Conservation (phyloP, 1,140 invertebrate species). For the Tetraneura akinire region DNA sequence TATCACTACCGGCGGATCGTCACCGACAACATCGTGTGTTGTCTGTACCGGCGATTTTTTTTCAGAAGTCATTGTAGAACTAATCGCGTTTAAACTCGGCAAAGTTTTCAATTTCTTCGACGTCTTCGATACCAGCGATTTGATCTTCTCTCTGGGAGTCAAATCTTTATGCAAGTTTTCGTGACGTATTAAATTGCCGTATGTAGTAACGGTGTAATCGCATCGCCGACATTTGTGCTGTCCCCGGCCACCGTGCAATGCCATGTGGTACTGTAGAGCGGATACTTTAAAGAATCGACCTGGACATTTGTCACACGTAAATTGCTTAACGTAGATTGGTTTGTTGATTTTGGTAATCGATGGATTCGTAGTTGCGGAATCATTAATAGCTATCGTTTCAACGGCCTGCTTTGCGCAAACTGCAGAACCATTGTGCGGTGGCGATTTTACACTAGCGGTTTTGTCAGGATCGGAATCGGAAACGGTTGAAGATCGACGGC, state of each 20-base stretch:
- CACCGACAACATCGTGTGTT: neutral
- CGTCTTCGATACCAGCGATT: neutral
- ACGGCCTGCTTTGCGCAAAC: no score
- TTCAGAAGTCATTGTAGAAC: neutral
- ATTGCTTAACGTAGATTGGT: constrained; percentile 56
- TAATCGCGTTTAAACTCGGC: neutral
- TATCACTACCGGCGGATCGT: constrained; percentile 55
- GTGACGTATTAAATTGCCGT: constrained; percentile 76
- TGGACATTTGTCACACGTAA: constrained; percentile 69
- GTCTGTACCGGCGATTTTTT: neutral
- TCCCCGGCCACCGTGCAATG: constrained; percentile 70
- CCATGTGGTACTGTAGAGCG: constrained; percentile 73
- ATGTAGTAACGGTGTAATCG: constrained; percentile 78
- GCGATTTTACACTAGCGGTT: neutral
- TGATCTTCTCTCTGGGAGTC: constrained; percentile 45
- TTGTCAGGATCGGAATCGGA: no score
- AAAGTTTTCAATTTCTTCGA: constrained; percentile 13
- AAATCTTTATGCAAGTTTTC: constrained; percentile 64
- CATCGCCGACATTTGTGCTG: constrained; percentile 78
- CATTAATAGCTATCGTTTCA: neutral
- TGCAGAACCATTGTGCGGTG: neutral
- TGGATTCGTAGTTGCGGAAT: no score
- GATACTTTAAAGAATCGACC: constrained; percentile 70
- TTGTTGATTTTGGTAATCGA: neutral
- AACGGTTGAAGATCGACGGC: neutral